Base-by-base conservation (phyloP, 2,888 invertebrate species). In the Merodon equestris region DNA sequence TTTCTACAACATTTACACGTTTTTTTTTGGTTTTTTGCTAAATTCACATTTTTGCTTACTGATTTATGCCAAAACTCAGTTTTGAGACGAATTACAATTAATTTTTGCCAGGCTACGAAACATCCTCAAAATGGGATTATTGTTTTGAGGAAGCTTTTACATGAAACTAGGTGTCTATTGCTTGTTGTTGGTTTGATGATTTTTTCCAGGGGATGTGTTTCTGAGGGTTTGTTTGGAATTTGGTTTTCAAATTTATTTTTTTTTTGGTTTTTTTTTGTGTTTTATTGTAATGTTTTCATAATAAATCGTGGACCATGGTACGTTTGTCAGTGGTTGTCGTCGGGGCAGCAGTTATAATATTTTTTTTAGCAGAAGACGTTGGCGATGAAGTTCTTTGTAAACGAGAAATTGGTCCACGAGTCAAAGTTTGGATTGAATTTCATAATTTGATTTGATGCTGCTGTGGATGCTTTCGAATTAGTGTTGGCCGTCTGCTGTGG, bases 321-420 rank as follows among this genome's bases (percentile, higher is more conserved):
- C 51, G 60, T 72, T 27, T 61, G 72, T 77, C 67, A 73, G 67
- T 56, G 56, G 67, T 74, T 63, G 67, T 77, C 67, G 67, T 72
- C 77, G 72, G 72, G 73, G 45, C 42, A 48, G 42, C 56, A 45
- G 64, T 60, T 51, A 10, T 18, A 12, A 47, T n/a, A 36, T 38
- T 63, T 68, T 51, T 50, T 66, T 84, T 86, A 88, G 85, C 88
- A 88, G 84, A 88, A 88, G 42, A 88, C 87, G 83, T 88, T 88
- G 81, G 88, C 85, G 83, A 88, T 88, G 81, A 87, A 86, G 84
- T 88, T 88, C 84, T 88, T 88, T 73, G 88, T 87, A 84, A 88
- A 88, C 82, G 88, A 87, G 81, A 88, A 88, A 86, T 88, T 88
- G 79, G 86, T 87, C 88, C 88, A 88, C 82, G 88, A 88, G 85